Evolutionary conservation across 1,140 invertebrate species (phyloP).

Genomic region (Brachionus rotundiformis): DNA sequence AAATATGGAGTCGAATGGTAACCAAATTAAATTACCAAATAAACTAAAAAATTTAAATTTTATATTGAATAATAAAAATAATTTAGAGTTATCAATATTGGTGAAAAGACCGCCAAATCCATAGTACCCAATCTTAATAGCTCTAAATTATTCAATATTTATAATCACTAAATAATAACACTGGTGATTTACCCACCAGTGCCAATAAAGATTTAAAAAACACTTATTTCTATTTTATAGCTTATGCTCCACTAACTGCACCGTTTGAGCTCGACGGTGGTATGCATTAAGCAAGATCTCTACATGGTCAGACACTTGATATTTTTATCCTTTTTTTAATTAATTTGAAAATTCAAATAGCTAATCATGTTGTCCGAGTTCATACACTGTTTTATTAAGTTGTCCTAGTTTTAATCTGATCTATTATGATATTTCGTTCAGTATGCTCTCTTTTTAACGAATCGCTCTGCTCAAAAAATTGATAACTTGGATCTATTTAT

Average conservation of each 20-base stretch:
- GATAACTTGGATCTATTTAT: no score
- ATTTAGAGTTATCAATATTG: neutral
- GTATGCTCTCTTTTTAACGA: no score
- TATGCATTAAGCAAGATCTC: neutral
- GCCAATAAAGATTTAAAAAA: neutral
- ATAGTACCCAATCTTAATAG: neutral
- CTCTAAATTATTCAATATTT: neutral
- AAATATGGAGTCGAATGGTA: neutral
- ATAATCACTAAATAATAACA: neutral
- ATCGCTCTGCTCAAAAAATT: no score
- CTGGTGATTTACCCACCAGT: neutral
- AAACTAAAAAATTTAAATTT: neutral
- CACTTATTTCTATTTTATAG: neutral
- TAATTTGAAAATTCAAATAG: neutral
- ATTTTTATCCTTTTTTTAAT: neutral
- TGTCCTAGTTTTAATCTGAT: no score
- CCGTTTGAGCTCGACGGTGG: conserved; percentile 1
- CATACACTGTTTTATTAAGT: no score
- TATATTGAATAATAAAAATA: neutral
- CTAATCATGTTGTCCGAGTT: neutral
- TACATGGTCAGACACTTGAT: neutral
- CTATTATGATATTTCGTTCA: no score
- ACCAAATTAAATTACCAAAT: neutral
- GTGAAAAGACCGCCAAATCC: neutral
- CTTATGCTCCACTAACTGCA: neutral